Evolutionary conservation across 2,797 vertebrate species (phyloP).

Genomic region (Artibeus lituratus): DNA sequence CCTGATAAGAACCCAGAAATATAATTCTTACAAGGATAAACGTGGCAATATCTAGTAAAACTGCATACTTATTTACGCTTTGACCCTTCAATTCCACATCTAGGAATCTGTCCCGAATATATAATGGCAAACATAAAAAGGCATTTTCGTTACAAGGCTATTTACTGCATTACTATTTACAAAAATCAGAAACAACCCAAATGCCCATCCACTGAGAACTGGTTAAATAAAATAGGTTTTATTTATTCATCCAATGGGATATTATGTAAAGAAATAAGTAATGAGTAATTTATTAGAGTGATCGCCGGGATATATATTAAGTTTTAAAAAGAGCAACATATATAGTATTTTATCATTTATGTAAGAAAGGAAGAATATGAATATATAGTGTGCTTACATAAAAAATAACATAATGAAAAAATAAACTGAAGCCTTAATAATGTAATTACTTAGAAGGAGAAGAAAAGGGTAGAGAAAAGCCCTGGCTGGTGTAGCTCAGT

Average conservation of each 20-base stretch:
- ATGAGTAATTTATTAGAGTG: neutral
- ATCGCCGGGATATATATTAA: neutral
- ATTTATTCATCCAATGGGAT: neutral
- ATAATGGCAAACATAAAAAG: neutral
- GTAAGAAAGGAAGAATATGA: neutral
- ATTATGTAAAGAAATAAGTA: neutral
- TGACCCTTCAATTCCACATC: neutral
- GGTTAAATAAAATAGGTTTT: neutral
- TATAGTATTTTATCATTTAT: neutral
- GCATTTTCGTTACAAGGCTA: neutral
- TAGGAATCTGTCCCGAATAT: neutral
- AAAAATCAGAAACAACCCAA: constrained; percentile 5
- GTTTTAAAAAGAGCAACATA: neutral
- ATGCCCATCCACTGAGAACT: neutral
- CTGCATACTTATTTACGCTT: neutral
- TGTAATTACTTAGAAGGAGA: neutral
- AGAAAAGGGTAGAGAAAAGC: neutral
- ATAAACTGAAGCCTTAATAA: neutral
- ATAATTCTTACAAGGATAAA: neutral
- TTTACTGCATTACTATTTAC: neutral
- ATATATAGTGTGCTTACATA: neutral
- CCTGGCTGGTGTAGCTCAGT: too few relatives aligned
- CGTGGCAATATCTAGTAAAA: neutral
- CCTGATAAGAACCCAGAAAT: neutral
- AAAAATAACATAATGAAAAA: neutral